These are phyloP conservation scores for Frieseomelitta varia DNA, from an alignment of 1,140 invertebrate species.

Conservation along the genomic window DNA sequence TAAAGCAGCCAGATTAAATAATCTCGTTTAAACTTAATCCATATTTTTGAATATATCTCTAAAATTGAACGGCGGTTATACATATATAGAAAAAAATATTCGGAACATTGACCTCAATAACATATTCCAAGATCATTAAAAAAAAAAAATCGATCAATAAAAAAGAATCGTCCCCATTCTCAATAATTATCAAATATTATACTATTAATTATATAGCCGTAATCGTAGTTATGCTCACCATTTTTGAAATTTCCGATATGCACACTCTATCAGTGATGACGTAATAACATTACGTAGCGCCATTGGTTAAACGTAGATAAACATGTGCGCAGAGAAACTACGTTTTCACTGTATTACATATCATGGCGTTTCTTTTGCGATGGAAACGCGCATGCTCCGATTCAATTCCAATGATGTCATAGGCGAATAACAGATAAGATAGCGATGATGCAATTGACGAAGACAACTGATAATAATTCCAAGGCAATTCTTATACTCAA, in stretches of 20 bases:
- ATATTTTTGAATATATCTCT: too few relatives aligned
- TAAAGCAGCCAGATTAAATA: too few relatives aligned
- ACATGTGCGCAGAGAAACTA: constrained; percentile 12
- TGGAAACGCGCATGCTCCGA: neutral
- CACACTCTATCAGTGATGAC: neutral
- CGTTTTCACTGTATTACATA: neutral
- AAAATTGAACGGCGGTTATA: too few relatives aligned
- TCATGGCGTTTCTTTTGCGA: neutral
- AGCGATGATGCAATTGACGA: constrained; percentile 25
- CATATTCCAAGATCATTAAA: too few relatives aligned
- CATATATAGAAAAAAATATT: too few relatives aligned
- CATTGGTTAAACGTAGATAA: constrained; percentile 33
- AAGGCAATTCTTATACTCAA: neutral
- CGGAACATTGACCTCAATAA: too few relatives aligned
- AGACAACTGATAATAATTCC: neutral
- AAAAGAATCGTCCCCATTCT: too few relatives aligned
- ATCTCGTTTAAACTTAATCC: too few relatives aligned
- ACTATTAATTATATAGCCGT: neutral
- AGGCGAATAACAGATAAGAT: constrained; percentile 3
- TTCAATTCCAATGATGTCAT: constrained; percentile 2
- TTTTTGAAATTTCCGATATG: neutral
- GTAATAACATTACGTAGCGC: neutral
- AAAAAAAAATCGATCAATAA: too few relatives aligned
- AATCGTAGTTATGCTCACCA: neutral
- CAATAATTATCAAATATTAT: neutral